phyloP scores from a whole-genome alignment of 2,797 vertebrate genomes.

The Coreius guichenoti region DNA sequence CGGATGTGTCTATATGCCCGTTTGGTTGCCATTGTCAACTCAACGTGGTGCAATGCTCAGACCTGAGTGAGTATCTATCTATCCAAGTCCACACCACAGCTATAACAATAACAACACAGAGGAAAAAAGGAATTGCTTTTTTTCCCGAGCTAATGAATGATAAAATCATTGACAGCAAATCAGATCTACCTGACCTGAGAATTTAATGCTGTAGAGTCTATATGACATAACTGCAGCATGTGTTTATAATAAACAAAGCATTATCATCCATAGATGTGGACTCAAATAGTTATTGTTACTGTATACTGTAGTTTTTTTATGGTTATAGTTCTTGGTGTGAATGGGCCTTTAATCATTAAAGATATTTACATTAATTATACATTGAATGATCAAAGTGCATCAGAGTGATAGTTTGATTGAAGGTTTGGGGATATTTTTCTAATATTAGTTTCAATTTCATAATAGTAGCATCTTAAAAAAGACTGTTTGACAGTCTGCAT shows the following conservation, averaged over 20 bases:
- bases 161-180: background rate
- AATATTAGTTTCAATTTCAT: background rate
- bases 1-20: slow-evolving; percentile 79
- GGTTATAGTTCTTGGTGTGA: background rate
- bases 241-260: background rate
- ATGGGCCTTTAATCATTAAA: background rate
- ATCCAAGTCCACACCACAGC: background rate
- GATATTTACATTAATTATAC: background rate
- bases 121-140: background rate
- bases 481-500: background rate
- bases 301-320: background rate
- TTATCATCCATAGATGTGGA: background rate
- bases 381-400: background rate
- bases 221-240: background rate
- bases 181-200: background rate
- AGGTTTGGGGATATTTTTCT: background rate
- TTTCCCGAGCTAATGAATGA: background rate
- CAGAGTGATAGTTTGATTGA: background rate
- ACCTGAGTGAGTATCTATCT: slow-evolving; percentile 83
- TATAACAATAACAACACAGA: background rate
- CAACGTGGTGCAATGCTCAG: slow-evolving; percentile 90
- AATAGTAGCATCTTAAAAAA: background rate
- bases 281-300: background rate
- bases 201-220: background rate
- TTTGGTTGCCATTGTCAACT: slow-evolving; percentile 91